These are phyloP conservation scores for Oxytorus armatus DNA, from an alignment of 2,888 invertebrate genomes.

Conservation along the genomic window DNA sequence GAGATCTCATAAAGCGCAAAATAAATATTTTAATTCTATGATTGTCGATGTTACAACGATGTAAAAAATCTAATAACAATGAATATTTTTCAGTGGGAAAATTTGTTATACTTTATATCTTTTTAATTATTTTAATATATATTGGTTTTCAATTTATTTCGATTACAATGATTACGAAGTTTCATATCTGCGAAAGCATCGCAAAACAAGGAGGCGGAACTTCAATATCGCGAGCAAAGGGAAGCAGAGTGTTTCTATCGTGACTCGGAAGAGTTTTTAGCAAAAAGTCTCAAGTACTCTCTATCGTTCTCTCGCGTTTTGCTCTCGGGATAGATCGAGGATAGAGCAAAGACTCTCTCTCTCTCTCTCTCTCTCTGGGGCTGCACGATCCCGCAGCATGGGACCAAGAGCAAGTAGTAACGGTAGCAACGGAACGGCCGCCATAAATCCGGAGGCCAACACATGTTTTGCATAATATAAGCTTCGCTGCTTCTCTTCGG, in stretches of 20 bases:
- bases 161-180: not conserved
- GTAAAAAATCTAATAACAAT: too few species aligned
- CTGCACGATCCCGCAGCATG: constrained; percentile 65
- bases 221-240: constrained; percentile 40
- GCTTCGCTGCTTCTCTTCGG: constrained; percentile 73
- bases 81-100: too few species aligned
- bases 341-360: constrained; percentile 60
- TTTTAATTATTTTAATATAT: not conserved
- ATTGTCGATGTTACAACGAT: too few species aligned
- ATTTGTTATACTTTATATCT: too few species aligned
- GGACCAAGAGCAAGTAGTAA: constrained; percentile 73
- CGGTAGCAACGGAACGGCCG: constrained; percentile 78
- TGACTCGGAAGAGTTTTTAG: constrained; percentile 28
- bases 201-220: not conserved
- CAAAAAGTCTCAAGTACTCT: constrained; percentile 47
- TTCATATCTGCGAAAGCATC: constrained; percentile 4
- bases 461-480: constrained; percentile 84
- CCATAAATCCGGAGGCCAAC: constrained; percentile 81
- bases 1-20: too few species aligned
- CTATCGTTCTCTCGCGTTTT: constrained; percentile 42
- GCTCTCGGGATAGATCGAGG: constrained; percentile 37
- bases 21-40: too few species aligned
- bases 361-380: too few species aligned
- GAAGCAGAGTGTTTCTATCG: constrained; percentile 19
- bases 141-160: not conserved